These are phyloP conservation scores for Leucophenga maculata DNA, from an alignment of 2,888 invertebrate genomes.

Conservation along the genomic window DNA sequence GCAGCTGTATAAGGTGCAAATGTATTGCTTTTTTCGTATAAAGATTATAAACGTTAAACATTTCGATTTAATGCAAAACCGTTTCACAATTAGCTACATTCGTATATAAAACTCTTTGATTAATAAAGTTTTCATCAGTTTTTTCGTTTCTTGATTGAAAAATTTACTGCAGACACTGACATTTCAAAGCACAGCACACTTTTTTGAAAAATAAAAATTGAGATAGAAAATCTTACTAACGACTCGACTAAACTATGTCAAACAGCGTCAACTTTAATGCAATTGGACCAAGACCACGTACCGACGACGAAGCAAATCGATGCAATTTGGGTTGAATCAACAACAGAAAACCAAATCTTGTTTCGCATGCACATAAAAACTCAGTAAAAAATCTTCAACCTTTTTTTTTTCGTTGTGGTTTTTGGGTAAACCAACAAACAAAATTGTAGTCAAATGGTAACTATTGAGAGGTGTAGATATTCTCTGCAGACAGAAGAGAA, in stretches of 20 bases:
- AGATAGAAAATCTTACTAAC: neutral
- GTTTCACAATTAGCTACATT: too few species aligned
- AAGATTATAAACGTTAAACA: too few species aligned
- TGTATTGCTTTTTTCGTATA: neutral
- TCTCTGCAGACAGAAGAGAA: too few species aligned
- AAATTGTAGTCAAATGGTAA: too few species aligned
- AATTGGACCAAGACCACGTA: slow-evolving; percentile 10
- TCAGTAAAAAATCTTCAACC: too few species aligned
- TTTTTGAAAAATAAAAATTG: neutral
- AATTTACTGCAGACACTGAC: neutral
- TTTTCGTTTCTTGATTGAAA: neutral
- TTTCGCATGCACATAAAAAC: slow-evolving; percentile 36
- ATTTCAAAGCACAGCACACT: neutral
- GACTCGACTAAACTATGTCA: neutral
- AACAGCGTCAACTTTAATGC: neutral
- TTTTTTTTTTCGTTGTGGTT: too few species aligned
- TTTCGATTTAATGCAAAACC: too few species aligned
- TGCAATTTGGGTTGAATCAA: slow-evolving; percentile 58
- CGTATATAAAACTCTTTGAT: too few species aligned
- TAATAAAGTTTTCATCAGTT: too few species aligned
- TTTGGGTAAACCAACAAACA: too few species aligned
- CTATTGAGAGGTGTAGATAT: too few species aligned
- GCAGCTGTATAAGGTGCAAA: neutral
- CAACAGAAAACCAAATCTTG: slow-evolving; percentile 43
- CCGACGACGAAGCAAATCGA: slow-evolving; percentile 42